These are phyloP conservation scores for Eclectus roratus DNA, from an alignment of 2,113 vertebrate species.

Conservation along the genomic window DNA sequence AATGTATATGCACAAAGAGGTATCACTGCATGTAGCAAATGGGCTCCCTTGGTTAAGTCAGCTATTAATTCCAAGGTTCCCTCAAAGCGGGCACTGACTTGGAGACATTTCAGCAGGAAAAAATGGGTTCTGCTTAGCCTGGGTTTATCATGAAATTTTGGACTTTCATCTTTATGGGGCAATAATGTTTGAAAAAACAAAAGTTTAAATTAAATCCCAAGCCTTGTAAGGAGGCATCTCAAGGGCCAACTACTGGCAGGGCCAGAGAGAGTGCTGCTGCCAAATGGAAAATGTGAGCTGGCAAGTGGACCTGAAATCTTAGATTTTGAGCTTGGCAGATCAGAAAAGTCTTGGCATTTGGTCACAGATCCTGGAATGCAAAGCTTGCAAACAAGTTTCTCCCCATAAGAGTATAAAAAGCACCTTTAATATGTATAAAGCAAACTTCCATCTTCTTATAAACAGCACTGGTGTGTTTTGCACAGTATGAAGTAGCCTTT, in stretches of 20 bases:
- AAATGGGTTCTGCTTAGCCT: constrained; percentile 12
- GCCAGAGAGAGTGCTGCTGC: constrained; percentile 18
- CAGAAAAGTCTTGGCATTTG: neutral
- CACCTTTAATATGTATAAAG: neutral
- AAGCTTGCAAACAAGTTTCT: constrained; percentile 1
- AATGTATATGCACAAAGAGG: constrained; percentile 63
- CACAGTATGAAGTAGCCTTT: neutral
- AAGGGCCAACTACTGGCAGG: constrained; percentile 43
- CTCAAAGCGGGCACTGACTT: neutral
- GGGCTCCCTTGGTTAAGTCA: constrained; percentile 28
- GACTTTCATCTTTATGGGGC: constrained; percentile 56
- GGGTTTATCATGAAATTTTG: constrained; percentile 57
- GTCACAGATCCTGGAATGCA: neutral
- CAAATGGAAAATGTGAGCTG: constrained; percentile 60
- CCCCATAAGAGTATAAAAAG: neutral
- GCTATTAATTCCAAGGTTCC: constrained; percentile 9
- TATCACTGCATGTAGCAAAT: constrained; percentile 46
- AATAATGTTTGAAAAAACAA: constrained; percentile 53
- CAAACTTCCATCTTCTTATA: neutral
- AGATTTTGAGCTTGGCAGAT: constrained; percentile 15
- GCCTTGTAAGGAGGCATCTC: constrained; percentile 33
- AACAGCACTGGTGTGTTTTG: neutral
- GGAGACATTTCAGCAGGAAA: constrained; percentile 32
- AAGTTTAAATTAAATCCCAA: constrained; percentile 61
- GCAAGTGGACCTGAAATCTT: constrained; percentile 51